These are phyloP conservation scores for Zosterops pallidus DNA, from an alignment of 2,113 vertebrate genomes.

Conservation along the genomic window DNA sequence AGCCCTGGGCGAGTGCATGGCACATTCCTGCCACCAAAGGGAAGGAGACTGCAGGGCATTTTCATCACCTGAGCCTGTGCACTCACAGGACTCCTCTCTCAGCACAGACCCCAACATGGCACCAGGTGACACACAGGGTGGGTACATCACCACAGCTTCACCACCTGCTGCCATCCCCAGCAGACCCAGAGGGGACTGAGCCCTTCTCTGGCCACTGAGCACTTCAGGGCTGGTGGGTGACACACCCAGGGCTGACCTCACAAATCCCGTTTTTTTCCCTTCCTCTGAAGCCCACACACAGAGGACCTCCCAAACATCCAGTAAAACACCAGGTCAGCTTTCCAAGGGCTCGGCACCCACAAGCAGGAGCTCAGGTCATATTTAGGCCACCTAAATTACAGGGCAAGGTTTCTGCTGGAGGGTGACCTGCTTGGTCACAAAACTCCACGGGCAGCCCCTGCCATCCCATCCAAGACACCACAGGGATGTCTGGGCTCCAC, in stretches of 20 bases:
- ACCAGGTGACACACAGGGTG: neutral
- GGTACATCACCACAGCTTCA: rapidly evolving
- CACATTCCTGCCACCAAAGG: neutral
- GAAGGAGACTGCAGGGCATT: rapidly evolving
- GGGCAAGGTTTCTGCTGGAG: neutral
- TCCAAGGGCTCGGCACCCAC: slow-evolving; percentile 25
- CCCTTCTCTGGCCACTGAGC: neutral
- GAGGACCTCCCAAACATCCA: slow-evolving; percentile 20
- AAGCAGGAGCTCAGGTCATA: neutral
- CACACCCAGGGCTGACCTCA: slow-evolving; percentile 41
- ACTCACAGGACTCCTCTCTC: neutral
- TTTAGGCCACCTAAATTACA: slow-evolving; percentile 50
- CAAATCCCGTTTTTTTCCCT: neutral
- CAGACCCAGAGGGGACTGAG: neutral
- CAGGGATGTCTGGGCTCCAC: rapidly evolving
- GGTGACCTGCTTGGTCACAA: neutral
- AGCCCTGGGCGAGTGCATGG: rapidly evolving
- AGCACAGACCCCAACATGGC: rapidly evolving
- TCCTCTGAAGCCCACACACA: slow-evolving; percentile 36
- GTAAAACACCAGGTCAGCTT: neutral
- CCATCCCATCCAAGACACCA: neutral
- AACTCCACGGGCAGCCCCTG: neutral
- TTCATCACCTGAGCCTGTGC: neutral
- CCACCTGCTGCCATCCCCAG: rapidly evolving
- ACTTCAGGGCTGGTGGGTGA: neutral